Evolutionary conservation across 92 coral and sea anemone genomes (phyloP), one percentile per base, ranked within the genome.

Genomic region (Epizoanthus stellaris): DNA sequence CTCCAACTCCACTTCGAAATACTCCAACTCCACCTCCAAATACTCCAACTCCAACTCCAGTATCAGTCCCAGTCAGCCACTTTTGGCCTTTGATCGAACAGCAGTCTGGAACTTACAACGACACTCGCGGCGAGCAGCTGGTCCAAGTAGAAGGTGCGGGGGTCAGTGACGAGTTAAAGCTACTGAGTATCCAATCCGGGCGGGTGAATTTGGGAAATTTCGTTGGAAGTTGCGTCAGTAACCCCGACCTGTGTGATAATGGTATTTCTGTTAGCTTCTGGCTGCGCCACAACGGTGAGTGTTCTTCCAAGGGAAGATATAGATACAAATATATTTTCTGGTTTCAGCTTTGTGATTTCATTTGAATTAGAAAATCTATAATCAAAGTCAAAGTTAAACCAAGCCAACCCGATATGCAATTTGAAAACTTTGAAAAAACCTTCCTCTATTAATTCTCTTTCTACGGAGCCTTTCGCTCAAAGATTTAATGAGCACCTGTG

Each of bases 211-310:
- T 77, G 66, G 82, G 71, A 42, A 0, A 38, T 3, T 77, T 38
- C 43, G 2, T 49, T 15, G 17, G 1, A 14, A 25, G 40, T 21
- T 77, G 82, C 20, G 4, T 77, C 17, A 61, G 38, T 4, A 13
- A 62, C 9, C 82, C 82, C 49, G 20, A 36, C 6, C n/a, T 10
- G 17, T 77, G 82, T 34, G 9, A 1, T 4, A 17, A 61, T 12
- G 58, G 70, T 40, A 42, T 77, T 39, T 62, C 82, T 11, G 70
- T 77, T 5, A 77, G 70, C 40, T 77, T 77, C 45, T 77, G 82
- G 82, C 38, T 77, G 82, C 82, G 82, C n/a, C 82, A 77, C 43
- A 77, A 77, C 38, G 82, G 82, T 77, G 25, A 62, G 23, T 62
- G 12, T 3, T 65, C 3, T 54, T 34, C n/a, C 49, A 9, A 1